Evolutionary conservation across 2,113 vertebrate species (phyloP).

Genomic region (Carassius auratus): DNA sequence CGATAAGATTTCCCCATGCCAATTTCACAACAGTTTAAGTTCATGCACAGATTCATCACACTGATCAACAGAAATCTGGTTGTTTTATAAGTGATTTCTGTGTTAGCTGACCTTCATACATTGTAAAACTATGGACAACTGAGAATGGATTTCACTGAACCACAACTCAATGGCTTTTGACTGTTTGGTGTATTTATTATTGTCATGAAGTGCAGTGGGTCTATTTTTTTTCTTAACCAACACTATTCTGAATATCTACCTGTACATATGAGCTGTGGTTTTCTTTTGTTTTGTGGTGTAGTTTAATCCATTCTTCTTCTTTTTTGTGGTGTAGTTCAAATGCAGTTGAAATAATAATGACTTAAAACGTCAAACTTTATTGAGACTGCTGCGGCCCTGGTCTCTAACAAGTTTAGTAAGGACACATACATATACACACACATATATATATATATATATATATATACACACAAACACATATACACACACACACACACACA

Average conservation of each 20-base stretch:
- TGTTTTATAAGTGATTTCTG: neutral
- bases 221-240: neutral
- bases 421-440: neutral
- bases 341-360: neutral
- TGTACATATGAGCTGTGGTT: neutral
- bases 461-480: too few species aligned
- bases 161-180: neutral
- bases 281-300: conserved; percentile 4
- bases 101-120: neutral
- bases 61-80: neutral
- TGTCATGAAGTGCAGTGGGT: neutral
- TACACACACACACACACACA: conserved; percentile 21
- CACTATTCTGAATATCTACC: neutral
- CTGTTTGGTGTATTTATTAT: neutral
- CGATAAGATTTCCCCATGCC: neutral
- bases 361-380: neutral
- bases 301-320: neutral
- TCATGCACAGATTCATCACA: neutral
- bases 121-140: neutral
- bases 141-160: neutral
- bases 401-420: too few species aligned
- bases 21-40: neutral
- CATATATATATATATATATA: too few species aligned
- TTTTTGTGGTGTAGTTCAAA: conserved; percentile 12
- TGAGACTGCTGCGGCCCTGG: neutral